Percentiles rank a stretch among this genome's conserved stretches.
These are phyloP conservation scores for Brachionus rotundiformis DNA, from an alignment of 1,140 invertebrate genomes.

Conservation along the genomic window DNA sequence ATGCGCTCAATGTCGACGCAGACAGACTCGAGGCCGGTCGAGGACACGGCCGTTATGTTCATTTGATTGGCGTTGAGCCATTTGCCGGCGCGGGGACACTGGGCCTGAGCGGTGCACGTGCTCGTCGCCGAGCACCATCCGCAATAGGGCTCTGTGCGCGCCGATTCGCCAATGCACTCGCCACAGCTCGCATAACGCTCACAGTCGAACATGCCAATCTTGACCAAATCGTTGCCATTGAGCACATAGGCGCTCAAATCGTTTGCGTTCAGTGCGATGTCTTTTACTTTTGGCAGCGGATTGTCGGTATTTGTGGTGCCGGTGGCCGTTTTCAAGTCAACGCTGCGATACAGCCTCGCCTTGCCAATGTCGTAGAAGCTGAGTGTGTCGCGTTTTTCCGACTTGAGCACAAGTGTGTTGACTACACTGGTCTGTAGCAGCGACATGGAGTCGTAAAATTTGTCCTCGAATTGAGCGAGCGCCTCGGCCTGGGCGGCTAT, in stretches of 20 bases:
- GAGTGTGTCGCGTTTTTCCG: background rate
- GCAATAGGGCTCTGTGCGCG: background rate
- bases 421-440: background rate
- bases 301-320: too few relatives aligned
- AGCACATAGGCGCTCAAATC: background rate
- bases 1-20: background rate
- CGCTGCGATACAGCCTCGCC: background rate
- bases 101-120: background rate
- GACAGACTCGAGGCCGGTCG: background rate
- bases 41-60: background rate
- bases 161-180: background rate
- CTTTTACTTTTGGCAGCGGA: background rate
- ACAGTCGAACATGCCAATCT: background rate
- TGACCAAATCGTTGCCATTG: background rate
- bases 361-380: background rate
- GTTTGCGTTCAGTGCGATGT: background rate
- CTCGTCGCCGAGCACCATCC: conserved; percentile 4
- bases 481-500: background rate
- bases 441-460: background rate
- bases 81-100: background rate
- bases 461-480: background rate
- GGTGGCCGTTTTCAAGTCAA: background rate
- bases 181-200: background rate
- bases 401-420: background rate
- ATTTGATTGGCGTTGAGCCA: background rate